phyloP scores from a whole-genome alignment of 2,888 invertebrate genomes.

The Dasysyrphus tricinctus region DNA sequence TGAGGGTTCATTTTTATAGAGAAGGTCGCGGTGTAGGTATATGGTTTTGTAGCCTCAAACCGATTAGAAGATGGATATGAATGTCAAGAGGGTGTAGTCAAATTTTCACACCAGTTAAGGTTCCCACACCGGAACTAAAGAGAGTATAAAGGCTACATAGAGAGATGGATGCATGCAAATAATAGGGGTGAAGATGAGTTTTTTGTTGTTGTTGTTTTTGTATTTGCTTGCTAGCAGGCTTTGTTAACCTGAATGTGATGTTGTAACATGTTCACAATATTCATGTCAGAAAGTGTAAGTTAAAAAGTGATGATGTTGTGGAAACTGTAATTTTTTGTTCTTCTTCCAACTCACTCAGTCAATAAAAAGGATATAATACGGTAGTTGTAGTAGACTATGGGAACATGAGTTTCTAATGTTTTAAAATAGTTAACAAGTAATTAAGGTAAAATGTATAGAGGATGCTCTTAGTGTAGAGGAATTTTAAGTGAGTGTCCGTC shows the following conservation, averaged over 20 bases:
- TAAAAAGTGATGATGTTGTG: slow-evolving; percentile 62
- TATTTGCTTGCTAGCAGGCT: slow-evolving; percentile 1
- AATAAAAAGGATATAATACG: not conserved
- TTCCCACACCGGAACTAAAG: slow-evolving; percentile 57
- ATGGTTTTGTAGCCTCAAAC: slow-evolving; percentile 60
- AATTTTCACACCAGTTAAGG: slow-evolving; percentile 74
- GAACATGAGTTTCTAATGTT: slow-evolving; percentile 5
- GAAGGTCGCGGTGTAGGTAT: slow-evolving; percentile 47
- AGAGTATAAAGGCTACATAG: not conserved
- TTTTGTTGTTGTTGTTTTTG: not conserved
- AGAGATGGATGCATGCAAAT: slow-evolving; percentile 33
- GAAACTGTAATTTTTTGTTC: slow-evolving; percentile 7
- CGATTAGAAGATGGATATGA: slow-evolving; percentile 74
- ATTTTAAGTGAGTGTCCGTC: slow-evolving; percentile 46
- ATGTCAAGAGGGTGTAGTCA: slow-evolving; percentile 69
- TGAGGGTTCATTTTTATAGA: slow-evolving; percentile 23
- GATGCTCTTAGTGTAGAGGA: slow-evolving; percentile 41
- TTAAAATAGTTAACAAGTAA: slow-evolving; percentile 28
- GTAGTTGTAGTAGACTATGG: not conserved
- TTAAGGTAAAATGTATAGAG: slow-evolving; percentile 1
- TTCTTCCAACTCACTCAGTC: not conserved
- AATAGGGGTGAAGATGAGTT: slow-evolving; percentile 58
- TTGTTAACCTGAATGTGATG: slow-evolving; percentile 10
- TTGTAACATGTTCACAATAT: slow-evolving; percentile 28
- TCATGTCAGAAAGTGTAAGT: slow-evolving; percentile 41